phyloP scores from a whole-genome alignment of 2,797 vertebrate genomes.

The Philypnodon macrostomus region DNA sequence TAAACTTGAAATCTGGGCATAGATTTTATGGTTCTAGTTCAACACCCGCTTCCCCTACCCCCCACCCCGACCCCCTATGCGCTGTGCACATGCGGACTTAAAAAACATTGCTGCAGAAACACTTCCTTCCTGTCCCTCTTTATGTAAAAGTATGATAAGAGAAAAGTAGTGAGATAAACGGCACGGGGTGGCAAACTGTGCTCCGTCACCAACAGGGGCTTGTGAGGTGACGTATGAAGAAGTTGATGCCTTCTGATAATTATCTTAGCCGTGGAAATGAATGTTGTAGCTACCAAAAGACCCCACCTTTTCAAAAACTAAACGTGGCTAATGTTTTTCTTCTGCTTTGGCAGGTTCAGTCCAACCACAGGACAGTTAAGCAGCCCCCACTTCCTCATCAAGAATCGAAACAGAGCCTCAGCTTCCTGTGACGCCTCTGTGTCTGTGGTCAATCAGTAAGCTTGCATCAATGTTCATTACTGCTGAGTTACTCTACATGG shows the following conservation, averaged over 20 bases:
- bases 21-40: constrained; percentile 47
- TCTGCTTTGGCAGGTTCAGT: constrained; percentile 51
- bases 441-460: constrained; percentile 58
- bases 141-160: constrained; percentile 59
- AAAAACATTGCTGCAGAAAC: constrained; percentile 46
- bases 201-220: constrained; percentile 3
- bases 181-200: constrained; percentile 24
- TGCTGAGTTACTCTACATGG: constrained; percentile 20
- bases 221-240: constrained; percentile 18
- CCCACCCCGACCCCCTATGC: background rate
- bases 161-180: constrained; percentile 31
- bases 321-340: constrained; percentile 22
- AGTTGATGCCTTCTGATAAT: background rate
- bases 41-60: constrained; percentile 33
- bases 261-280: constrained; percentile 21
- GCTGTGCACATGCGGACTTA: constrained; percentile 10
- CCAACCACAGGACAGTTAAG: constrained; percentile 66
- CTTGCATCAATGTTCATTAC: constrained; percentile 38
- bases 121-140: constrained; percentile 75
- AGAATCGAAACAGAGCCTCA: constrained; percentile 43
- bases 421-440: constrained; percentile 69
- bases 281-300: constrained; percentile 9
- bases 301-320: background rate
- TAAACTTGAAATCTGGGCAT: constrained; percentile 44
- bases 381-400: constrained; percentile 67